Conservation (phyloP, 2,797 vertebrate genomes). For the Rhinoraja longicauda region DNA sequence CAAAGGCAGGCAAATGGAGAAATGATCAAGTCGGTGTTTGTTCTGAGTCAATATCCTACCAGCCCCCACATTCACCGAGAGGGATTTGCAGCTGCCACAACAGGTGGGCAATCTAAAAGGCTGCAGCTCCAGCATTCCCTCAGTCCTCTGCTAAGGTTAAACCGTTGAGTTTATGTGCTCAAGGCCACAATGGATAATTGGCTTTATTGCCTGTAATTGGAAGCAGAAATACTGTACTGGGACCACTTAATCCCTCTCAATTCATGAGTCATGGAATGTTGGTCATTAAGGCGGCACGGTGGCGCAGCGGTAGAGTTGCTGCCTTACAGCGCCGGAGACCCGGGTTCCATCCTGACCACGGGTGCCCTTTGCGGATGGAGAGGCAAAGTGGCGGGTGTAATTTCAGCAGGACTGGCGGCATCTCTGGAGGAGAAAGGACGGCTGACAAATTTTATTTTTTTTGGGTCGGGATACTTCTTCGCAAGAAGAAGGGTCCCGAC, state of each 20-base stretch:
- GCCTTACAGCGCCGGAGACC: neutral
- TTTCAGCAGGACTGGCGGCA: too few relatives aligned
- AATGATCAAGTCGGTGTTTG: neutral
- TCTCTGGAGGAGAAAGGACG: too few relatives aligned
- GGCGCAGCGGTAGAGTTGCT: too few relatives aligned
- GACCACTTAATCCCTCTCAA: neutral
- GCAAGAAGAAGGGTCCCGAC: too few relatives aligned
- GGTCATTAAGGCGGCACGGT: neutral
- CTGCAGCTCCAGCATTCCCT: neutral
- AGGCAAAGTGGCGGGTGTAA: too few relatives aligned
- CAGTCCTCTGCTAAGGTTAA: neutral
- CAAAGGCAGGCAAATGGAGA: neutral
- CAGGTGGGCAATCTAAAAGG: neutral
- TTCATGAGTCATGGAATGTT: neutral
- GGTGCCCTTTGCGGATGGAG: too few relatives aligned
- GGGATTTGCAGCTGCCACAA: neutral
- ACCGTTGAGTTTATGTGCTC: neutral
- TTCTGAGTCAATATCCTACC: neutral
- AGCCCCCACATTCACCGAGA: neutral
- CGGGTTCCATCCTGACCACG: neutral
- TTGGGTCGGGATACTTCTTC: too few relatives aligned
- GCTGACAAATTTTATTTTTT: too few relatives aligned
- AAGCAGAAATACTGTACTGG: neutral
- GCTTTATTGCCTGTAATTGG: neutral
- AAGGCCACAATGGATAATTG: neutral